A percentile compares a stretch with the other conserved stretches of the same genome.
These are phyloP conservation scores for Theocolax elegans DNA, from an alignment of 1,140 invertebrate genomes.

Conservation along the genomic window DNA sequence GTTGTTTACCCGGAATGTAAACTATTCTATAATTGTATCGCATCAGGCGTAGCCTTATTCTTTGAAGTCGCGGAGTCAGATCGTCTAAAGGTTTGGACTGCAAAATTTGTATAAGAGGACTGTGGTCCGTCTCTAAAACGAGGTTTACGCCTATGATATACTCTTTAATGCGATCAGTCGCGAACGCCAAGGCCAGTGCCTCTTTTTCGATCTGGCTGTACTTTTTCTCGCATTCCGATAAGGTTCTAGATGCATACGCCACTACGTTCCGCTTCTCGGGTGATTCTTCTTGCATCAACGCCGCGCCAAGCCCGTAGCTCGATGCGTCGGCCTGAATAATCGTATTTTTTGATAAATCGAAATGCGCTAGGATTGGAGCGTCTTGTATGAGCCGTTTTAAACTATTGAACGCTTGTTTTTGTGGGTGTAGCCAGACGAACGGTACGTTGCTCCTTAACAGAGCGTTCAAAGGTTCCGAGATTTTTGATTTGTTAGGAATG, in stretches of 20 bases:
- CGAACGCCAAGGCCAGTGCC: conserved; percentile 54
- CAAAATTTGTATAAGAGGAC: conserved; percentile 47
- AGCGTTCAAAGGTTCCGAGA: conserved; percentile 42
- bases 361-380: conserved; percentile 31
- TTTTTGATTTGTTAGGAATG: too few relatives aligned
- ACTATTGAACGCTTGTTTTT: conserved; percentile 35
- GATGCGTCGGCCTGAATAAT: conserved; percentile 32
- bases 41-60: conserved; percentile 55
- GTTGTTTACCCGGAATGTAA: conserved; percentile 52
- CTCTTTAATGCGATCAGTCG: conserved; percentile 54
- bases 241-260: conserved; percentile 56
- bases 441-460: conserved; percentile 31
- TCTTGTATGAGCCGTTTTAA: conserved; percentile 32
- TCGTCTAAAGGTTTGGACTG: conserved; percentile 51
- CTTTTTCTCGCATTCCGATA: conserved; percentile 54
- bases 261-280: conserved; percentile 48
- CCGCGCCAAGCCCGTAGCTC: too few relatives aligned
- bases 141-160: conserved; percentile 49
- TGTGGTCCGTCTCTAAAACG: too few relatives aligned
- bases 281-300: conserved; percentile 28
- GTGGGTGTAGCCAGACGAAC: conserved; percentile 36
- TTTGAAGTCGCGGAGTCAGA: conserved; percentile 55
- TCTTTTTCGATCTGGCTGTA: conserved; percentile 65
- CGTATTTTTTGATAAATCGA: conserved; percentile 10
- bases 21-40: conserved; percentile 52